phyloP scores from a whole-genome alignment of 2,113 vertebrate genomes.

The Platanista minor region DNA sequence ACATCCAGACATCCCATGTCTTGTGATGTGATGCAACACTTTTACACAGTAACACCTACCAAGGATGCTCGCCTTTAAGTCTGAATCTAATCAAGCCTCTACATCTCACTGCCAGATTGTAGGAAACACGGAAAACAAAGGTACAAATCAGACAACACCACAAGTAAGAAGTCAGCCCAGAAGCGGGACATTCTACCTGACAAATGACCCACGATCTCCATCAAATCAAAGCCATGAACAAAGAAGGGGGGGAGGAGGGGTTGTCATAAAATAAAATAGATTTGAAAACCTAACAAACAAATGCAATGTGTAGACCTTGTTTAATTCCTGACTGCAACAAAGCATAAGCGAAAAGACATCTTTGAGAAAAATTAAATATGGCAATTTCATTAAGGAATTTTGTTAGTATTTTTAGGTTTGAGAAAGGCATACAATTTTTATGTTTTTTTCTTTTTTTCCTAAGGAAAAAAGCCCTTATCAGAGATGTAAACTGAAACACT shows the following conservation, averaged over 20 bases:
- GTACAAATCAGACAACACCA: neutral
- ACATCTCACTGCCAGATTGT: neutral
- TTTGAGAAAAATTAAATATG: conserved; percentile 2
- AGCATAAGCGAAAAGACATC: neutral
- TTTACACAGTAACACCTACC: neutral
- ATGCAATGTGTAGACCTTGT: neutral
- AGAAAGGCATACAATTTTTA: neutral
- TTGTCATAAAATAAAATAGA: neutral
- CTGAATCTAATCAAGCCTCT: neutral
- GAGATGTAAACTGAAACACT: neutral
- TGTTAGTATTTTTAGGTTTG: neutral
- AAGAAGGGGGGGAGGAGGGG: neutral
- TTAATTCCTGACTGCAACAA: conserved; percentile 2
- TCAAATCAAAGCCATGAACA: neutral
- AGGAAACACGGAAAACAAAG: neutral
- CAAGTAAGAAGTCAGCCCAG: neutral
- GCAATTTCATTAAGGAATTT: conserved; percentile 12
- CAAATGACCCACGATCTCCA: neutral
- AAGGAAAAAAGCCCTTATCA: neutral
- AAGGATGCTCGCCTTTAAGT: neutral
- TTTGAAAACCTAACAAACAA: neutral
- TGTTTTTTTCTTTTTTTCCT: neutral
- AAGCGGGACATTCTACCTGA: neutral
- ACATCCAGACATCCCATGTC: neutral
- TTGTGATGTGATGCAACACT: neutral